Base-by-base conservation (phyloP, 2,888 invertebrate genomes). In the Cheilosia vulpina region DNA sequence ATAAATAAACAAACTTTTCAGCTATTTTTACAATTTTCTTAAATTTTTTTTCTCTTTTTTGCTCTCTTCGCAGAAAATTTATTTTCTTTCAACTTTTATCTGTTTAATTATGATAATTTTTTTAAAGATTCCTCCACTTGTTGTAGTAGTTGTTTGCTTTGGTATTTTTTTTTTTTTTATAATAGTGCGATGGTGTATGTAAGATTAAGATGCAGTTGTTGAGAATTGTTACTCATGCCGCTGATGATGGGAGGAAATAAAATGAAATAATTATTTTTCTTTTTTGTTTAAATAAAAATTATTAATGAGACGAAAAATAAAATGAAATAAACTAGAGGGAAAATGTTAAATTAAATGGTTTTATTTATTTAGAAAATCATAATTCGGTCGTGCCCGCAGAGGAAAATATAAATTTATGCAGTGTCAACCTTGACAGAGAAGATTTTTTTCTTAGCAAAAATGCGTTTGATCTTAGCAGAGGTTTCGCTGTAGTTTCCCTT, bases 1-100 rank as follows among this genome's bases (percentile, higher is more conserved):
- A 73, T 53, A 76, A 69, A 76, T 60, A 84, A 84, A 79, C 79
- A 76, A 84, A 76, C 75, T 79, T 84, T 82, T 79, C 63, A 84
- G 79, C 75, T 84, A 84, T 84, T 84, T 84, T 79, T 71, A 68
- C 38, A 38, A 73, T 41, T 41, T 66, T 65, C 21, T 66, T 69
- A 11, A 76, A 47, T 55, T 45, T 53, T 52, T 11, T 24, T 31
- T 31, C 45, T 27, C 31, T 65, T 53, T 52, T 31, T 43, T 9
- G 57, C 68, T 53, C 52, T 69, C 55, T 77, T 78, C 53, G 83
- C 58, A 63, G 55, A 41, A 71, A 71, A 66, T 63, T 69, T 68
- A 34, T 41, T 66, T 52, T 75, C 34, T 17, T 24, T 57, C 55
- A 69, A 41, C 31, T 71, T 69, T 43, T 71, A n/a, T 71, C 9